phyloP scores from a whole-genome alignment of 2,113 vertebrate genomes.

The Sturnira hondurensis region DNA sequence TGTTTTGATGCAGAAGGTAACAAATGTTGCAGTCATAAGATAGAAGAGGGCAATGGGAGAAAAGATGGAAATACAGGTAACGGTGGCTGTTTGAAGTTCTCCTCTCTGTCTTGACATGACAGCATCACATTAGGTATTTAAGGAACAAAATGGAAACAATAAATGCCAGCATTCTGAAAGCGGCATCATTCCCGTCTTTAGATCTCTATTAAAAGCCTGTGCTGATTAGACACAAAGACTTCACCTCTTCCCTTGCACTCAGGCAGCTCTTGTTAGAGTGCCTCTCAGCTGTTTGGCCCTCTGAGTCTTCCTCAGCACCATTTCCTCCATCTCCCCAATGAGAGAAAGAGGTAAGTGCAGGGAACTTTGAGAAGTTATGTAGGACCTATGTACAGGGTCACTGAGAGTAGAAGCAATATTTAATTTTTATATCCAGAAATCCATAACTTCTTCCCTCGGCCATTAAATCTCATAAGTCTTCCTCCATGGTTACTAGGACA shows the following conservation, averaged over 20 bases:
- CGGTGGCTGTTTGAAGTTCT: constrained; percentile 54
- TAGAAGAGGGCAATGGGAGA: not conserved
- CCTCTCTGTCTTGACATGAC: constrained; percentile 69
- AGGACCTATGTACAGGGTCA: not conserved
- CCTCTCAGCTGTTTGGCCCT: not conserved
- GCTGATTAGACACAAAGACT: constrained; percentile 26
- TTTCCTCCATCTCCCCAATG: not conserved
- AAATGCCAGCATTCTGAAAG: constrained; percentile 33
- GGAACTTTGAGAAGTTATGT: not conserved
- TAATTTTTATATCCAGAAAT: not conserved
- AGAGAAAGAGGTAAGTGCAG: not conserved
- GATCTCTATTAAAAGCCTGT: constrained; percentile 49
- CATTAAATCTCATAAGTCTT: not conserved
- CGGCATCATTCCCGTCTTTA: constrained; percentile 38
- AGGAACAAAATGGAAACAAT: constrained; percentile 57
- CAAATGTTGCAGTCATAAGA: not conserved
- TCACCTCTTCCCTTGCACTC: not conserved
- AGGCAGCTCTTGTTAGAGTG: not conserved
- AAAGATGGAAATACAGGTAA: not conserved
- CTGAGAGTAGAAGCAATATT: constrained; percentile 8
- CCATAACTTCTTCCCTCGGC: not conserved
- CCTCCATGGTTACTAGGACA: not conserved
- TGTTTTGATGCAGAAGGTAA: not conserved
- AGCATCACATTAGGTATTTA: constrained; percentile 47
- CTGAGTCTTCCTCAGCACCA: not conserved